A percentile compares a stretch with the other conserved stretches of the same genome.
These are phyloP conservation scores for Dioctria rufipes DNA, from an alignment of 2,888 invertebrate species.

Conservation along the genomic window DNA sequence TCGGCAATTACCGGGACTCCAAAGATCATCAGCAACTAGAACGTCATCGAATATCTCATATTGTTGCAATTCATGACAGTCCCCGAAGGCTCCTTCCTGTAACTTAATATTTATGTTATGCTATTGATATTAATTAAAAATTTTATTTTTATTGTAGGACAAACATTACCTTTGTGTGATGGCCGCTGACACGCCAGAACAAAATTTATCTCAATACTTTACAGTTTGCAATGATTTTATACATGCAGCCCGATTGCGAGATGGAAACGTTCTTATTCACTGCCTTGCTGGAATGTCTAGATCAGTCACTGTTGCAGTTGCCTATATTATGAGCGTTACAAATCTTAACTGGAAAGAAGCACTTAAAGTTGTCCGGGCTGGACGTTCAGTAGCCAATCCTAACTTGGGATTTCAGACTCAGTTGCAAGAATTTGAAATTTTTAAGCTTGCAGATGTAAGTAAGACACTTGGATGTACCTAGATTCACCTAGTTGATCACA, in stretches of 20 bases:
- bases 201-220: conserved; percentile 95
- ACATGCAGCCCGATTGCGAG: conserved; percentile 89
- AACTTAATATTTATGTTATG: conserved; percentile 69
- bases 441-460: conserved; percentile 82
- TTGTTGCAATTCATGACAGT: conserved; percentile 95
- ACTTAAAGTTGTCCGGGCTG: conserved; percentile 92
- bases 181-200: conserved; percentile 96
- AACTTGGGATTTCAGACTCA: conserved; percentile 97
- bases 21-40: conserved; percentile 92
- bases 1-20: conserved; percentile 96
- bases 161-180: conserved; percentile 95
- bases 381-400: conserved; percentile 94
- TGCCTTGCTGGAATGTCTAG: conserved; percentile 98
- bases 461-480: background rate
- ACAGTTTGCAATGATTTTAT: conserved; percentile 96
- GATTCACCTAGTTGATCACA: background rate
- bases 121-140: background rate
- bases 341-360: conserved; percentile 92
- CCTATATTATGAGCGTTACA: conserved; percentile 96
- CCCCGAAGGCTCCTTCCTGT: conserved; percentile 90
- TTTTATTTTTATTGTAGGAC: conserved; percentile 78
- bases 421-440: conserved; percentile 90
- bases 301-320: conserved; percentile 95
- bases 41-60: conserved; percentile 93
- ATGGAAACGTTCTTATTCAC: conserved; percentile 94